Evolutionary conservation across 1,140 invertebrate genomes (phyloP).

Genomic region (Papilio aristodemus): DNA sequence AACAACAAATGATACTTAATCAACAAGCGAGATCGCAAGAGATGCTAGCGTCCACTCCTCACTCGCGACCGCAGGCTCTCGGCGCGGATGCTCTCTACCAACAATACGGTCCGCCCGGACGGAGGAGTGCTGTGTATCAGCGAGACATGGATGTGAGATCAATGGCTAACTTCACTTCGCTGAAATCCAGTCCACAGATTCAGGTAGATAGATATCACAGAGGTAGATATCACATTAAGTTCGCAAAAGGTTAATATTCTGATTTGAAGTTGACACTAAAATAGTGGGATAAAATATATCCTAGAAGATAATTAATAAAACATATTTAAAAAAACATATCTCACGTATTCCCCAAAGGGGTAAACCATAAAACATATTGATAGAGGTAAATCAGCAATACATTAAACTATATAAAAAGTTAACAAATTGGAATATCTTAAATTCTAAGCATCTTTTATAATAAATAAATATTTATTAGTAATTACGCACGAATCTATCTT

Average conservation of each 20-base stretch:
- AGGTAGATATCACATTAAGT: slow-evolving; percentile 6
- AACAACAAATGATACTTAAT: slow-evolving; percentile 73
- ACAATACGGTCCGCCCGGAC: slow-evolving; percentile 69
- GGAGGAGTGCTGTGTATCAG: slow-evolving; percentile 70
- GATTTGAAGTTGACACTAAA: too few species aligned
- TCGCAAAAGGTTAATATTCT: too few species aligned
- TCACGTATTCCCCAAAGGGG: too few species aligned
- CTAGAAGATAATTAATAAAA: too few species aligned
- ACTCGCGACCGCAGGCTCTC: slow-evolving; percentile 68
- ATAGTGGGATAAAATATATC: too few species aligned
- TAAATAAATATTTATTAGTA: neutral
- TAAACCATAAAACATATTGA: too few species aligned
- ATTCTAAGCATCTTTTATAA: neutral
- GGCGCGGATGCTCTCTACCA: slow-evolving; percentile 73
- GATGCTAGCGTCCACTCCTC: slow-evolving; percentile 73
- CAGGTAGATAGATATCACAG: slow-evolving; percentile 54
- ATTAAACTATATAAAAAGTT: neutral
- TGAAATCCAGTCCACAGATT: slow-evolving; percentile 66
- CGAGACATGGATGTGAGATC: slow-evolving; percentile 68
- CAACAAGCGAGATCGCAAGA: slow-evolving; percentile 81
- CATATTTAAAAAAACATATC: too few species aligned
- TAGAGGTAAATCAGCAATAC: neutral
- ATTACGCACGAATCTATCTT: neutral
- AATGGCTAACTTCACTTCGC: slow-evolving; percentile 73
- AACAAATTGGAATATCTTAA: neutral